Evolutionary conservation across 2,797 vertebrate species (phyloP), one percentile per base, ranked within the genome.

Genomic region (Forpus xanthops): DNA sequence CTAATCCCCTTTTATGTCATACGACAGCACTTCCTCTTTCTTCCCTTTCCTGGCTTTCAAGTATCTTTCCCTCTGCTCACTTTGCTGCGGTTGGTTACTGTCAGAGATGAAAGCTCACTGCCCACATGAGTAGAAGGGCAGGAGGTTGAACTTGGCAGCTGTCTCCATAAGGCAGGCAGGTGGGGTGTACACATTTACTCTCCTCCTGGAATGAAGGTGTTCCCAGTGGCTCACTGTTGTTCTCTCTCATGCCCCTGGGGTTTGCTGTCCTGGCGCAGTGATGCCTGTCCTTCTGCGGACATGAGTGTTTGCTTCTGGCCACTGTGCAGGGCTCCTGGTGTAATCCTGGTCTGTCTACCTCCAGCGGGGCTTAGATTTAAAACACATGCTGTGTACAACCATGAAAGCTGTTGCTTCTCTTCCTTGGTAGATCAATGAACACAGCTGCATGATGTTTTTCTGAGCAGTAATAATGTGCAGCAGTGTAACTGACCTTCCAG

Each of bases 401-500:
- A 2, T 72, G 80, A 33, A 90, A 89, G 15, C 76, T 86, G 70
- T 35, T 75, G 28, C n/a, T 18, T 91, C 88, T 91, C 60, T 80
- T 94, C 60, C 78, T 37, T 37, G 41, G 27, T 8, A 42, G 35
- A 77, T 87, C 27, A 11, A 6, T 37, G 15, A 58, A 67, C 2
- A 5, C 79, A 9, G 8, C 61, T 87, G 65, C 58, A 55, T 90
- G 64, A 45, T 50, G 33, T 78, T 94, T 87, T 84, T 66, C 88
- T 70, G 45, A 95, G 94, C 90, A 96, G 93, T 95, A 96, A 85
- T 73, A 82, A 30, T 0, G 0, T 41, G 73, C 74, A 79, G 66
- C 79, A 18, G 61, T 44, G 85, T 52, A 76, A 21, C 25, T 27
- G 41, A 45, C 49, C 27, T 74, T 72, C 28, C 31, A 4, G 0